These are phyloP conservation scores for Hydriomena furcata DNA, from an alignment of 2,888 invertebrate genomes.

Conservation along the genomic window DNA sequence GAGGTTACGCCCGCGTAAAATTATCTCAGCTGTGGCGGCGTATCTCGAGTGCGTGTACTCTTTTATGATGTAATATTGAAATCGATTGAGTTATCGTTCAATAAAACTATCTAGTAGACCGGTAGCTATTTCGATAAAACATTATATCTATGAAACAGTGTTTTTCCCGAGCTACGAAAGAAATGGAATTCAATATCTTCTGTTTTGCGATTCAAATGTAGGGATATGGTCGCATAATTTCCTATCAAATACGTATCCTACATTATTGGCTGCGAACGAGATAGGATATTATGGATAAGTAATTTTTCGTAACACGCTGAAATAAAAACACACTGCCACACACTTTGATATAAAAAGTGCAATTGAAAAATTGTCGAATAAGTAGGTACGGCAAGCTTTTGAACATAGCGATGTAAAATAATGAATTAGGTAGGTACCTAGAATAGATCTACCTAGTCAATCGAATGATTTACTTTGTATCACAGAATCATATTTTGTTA, in stretches of 20 bases:
- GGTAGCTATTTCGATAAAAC: slow-evolving; percentile 5
- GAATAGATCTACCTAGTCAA: no score
- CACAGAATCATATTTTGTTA: background rate
- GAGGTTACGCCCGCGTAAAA: slow-evolving; percentile 21
- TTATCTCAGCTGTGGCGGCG: slow-evolving; percentile 23
- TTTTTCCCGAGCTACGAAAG: background rate
- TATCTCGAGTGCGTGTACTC: slow-evolving; percentile 14
- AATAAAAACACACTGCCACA: no score
- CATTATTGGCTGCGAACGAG: slow-evolving; percentile 16
- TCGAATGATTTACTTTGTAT: background rate
- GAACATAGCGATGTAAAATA: no score
- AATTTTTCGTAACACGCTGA: slow-evolving; percentile 35
- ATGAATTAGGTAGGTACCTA: no score
- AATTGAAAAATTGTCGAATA: no score
- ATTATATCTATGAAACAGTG: background rate
- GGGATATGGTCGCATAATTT: slow-evolving; percentile 24
- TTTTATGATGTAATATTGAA: slow-evolving; percentile 27
- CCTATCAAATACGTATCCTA: slow-evolving; percentile 17
- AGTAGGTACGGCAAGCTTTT: no score
- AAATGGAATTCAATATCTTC: slow-evolving; percentile 11
- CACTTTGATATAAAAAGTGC: no score
- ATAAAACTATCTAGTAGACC: slow-evolving; percentile 16
- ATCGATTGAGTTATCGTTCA: slow-evolving; percentile 17
- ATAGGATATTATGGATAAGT: slow-evolving; percentile 25
- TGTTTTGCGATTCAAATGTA: slow-evolving; percentile 30